Conservation (phyloP, 2,113 vertebrate species). For the Cettia cetti region DNA sequence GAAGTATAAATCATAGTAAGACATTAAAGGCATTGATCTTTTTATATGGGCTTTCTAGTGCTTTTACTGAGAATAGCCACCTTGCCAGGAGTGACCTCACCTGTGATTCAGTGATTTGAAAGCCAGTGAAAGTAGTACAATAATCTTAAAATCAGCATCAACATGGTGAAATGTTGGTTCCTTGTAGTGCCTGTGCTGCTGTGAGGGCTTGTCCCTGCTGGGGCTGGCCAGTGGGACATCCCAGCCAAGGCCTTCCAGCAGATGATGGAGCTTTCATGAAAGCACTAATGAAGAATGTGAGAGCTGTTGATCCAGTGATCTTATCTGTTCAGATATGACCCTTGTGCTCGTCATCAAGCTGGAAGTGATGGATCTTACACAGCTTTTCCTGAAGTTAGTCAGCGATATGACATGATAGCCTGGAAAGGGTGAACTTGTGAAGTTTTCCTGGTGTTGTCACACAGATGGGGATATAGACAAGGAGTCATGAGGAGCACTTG, state of each 20-base stretch:
- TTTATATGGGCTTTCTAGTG: slow-evolving; percentile 14
- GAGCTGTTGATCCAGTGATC: rapidly evolving
- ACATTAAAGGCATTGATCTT: slow-evolving; percentile 29
- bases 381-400: background rate
- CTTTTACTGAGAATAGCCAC: slow-evolving; percentile 11
- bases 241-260: background rate
- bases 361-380: background rate
- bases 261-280: rapidly evolving
- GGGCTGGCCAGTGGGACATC: rapidly evolving
- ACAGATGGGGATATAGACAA: background rate
- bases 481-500: background rate
- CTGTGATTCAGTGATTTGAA: background rate
- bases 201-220: background rate
- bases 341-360: background rate
- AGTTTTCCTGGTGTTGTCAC: background rate
- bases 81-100: slow-evolving; percentile 26
- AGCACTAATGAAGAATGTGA: background rate
- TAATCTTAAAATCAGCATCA: background rate
- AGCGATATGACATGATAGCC: rapidly evolving
- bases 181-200: rapidly evolving
- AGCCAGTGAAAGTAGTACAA: background rate
- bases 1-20: slow-evolving; percentile 32
- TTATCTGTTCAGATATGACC: background rate
- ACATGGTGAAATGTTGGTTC: background rate
- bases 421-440: background rate